Evolutionary conservation across 1,140 invertebrate species (phyloP).

Genomic region (Leptoteleia sp.): DNA sequence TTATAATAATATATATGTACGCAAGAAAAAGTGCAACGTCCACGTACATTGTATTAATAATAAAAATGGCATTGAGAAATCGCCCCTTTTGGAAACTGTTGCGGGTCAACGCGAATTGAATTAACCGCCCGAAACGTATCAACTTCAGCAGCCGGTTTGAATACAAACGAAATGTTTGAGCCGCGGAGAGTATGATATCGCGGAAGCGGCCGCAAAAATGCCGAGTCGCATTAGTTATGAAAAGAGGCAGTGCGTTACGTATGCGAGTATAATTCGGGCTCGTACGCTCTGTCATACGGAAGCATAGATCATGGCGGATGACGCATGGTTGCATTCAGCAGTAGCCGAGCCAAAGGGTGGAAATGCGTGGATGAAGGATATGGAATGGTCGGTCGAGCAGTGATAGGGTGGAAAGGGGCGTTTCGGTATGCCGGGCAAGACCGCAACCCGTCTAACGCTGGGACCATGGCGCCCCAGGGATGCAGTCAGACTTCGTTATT

Average conservation of each 20-base stretch:
- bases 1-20: no score
- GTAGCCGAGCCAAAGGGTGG: conserved; percentile 71
- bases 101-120: no score
- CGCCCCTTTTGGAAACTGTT: no score
- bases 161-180: no score
- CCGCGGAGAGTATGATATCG: no score
- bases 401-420: conserved; percentile 75
- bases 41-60: no score
- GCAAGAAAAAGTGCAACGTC: no score
- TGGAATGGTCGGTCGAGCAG: conserved; percentile 76
- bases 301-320: conserved; percentile 80
- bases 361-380: conserved; percentile 80
- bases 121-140: no score
- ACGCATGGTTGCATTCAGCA: conserved; percentile 78
- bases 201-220: conserved; percentile 49
- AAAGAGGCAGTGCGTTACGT: conserved; percentile 32
- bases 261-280: conserved; percentile 41
- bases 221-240: conserved; percentile 37
- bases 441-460: conserved; percentile 63
- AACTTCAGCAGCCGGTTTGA: no score
- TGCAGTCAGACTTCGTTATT: conserved; percentile 65
- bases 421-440: conserved; percentile 76
- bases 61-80: no score
- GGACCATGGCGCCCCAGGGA: conserved; percentile 61
- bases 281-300: conserved; percentile 60